Percentiles rank a stretch among this genome's conserved stretches.
Evolutionary conservation across 2,888 invertebrate genomes (phyloP).

Genomic region (Drosophila setosimentum): DNA sequence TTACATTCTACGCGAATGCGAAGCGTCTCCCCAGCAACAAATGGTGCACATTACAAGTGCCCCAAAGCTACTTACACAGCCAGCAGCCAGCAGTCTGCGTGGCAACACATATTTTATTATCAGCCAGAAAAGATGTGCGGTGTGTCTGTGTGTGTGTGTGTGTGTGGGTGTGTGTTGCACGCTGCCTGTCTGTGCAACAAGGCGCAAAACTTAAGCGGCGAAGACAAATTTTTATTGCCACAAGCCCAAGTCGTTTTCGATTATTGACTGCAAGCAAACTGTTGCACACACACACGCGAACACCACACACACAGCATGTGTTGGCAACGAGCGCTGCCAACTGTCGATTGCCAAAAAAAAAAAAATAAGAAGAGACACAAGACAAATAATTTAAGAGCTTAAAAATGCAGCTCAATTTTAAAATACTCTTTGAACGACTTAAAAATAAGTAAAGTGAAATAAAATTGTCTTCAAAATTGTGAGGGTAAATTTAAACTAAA

Average conservation of each 20-base stretch:
- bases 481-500: neutral
- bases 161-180: constrained; percentile 2
- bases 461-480: neutral
- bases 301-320: neutral
- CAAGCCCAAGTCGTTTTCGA: constrained; percentile 71
- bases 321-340: constrained; percentile 8
- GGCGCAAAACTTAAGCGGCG: constrained; percentile 72
- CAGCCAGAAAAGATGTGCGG: constrained; percentile 33
- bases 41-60: constrained; percentile 66
- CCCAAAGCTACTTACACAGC: constrained; percentile 62
- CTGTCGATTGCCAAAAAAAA: neutral
- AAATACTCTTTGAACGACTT: neutral
- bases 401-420: neutral
- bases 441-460: neutral
- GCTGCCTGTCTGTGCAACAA: constrained; percentile 68
- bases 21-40: constrained; percentile 46
- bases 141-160: neutral
- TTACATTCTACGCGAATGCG: constrained; percentile 13
- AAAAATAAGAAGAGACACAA: neutral
- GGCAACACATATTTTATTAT: constrained; percentile 67
- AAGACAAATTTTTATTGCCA: constrained; percentile 77
- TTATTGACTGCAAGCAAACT: constrained; percentile 75
- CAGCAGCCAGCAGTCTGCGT: constrained; percentile 46
- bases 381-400: neutral
- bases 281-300: constrained; percentile 47